Percentiles rank a stretch among this genome's conserved stretches.
phyloP scores from a whole-genome alignment of 2,888 invertebrate genomes.

The Cerceris rybyensis region DNA sequence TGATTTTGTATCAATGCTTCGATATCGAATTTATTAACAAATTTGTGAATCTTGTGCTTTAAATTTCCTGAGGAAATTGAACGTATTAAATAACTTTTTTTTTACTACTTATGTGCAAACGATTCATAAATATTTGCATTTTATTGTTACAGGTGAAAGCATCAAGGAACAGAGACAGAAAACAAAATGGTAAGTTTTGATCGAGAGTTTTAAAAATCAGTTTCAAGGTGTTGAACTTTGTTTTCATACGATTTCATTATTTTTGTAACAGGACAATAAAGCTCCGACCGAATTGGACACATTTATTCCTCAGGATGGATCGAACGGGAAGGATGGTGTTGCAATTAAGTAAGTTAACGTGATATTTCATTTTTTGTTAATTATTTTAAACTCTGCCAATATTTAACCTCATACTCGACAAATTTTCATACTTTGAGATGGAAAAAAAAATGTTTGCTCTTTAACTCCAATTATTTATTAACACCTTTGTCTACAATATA shows the following conservation, averaged over 20 bases:
- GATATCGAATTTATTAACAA: too few species aligned
- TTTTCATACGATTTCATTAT: conserved; percentile 11
- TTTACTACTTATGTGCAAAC: background rate
- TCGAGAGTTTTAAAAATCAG: background rate
- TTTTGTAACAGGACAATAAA: conserved; percentile 68
- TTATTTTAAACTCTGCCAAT: background rate
- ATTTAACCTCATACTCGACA: background rate
- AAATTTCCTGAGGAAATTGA: too few species aligned
- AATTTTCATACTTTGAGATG: background rate
- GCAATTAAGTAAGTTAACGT: conserved; percentile 73
- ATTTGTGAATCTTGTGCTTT: too few species aligned
- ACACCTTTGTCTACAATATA: too few species aligned
- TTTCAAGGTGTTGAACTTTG: background rate
- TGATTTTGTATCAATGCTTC: too few species aligned
- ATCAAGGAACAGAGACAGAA: conserved; percentile 1
- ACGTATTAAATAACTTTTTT: background rate
- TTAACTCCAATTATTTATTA: too few species aligned
- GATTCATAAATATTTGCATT: background rate
- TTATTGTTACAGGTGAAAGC: conserved; percentile 43
- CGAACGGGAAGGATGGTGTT: conserved; percentile 77
- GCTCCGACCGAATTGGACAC: conserved; percentile 89
- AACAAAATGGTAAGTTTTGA: conserved; percentile 51
- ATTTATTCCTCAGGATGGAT: conserved; percentile 89
- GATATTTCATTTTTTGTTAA: background rate
- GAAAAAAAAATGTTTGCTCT: too few species aligned